Evolutionary conservation across 2,797 vertebrate species (phyloP), one percentile per base, ranked within the genome.

Genomic region (Tokudaia muenninki): DNA sequence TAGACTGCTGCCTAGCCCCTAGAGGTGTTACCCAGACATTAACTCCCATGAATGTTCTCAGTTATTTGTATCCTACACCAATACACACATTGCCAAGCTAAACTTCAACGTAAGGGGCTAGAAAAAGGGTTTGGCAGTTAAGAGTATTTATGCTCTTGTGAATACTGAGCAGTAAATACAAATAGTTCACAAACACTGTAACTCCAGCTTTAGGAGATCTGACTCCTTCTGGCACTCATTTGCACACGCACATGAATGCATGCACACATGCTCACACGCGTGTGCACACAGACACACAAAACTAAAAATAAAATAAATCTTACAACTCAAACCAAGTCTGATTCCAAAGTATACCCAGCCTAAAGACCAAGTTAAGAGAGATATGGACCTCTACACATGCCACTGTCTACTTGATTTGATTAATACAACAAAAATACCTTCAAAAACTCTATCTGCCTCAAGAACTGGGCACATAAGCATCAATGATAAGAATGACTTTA

Each of bases 361-460:
- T 83, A 21, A 94, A n/a, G 47, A 79, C 74, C 13, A 37, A 3
- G 16, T 41, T 37, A 89, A 72, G 67, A 75, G 24, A 87, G 50
- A 52, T 80, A 50, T 12, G 19, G 78, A 19, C 17, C 31, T 80
- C 34, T 50, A 55, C 19, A 80, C 50, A n/a, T 22, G 19, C 47
- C 78, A n/a, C 22, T 44, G 9, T 50, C 92, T 72, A 91, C 11
- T 19, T 31, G 63, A 55, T 41, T 31, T 81, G 11, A 75, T 29
- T 77, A 84, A 78, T 70, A 44, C 61, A 47, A 52, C 37, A 90
- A 91, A 96, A 94, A 86, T 29, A 44, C 34, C 59, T 90, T 82
- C 37, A 92, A 94, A 16, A 77, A 13, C 3, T 44, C 57, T 89
- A 16, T 77, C 24, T 89, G 44, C 78, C 44, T 55, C 57, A 83